A percentile compares a stretch with the other conserved stretches of the same genome.
phyloP scores from a whole-genome alignment of 64 coral and sea anemone genomes.

The Stichodactyla mertensii region DNA sequence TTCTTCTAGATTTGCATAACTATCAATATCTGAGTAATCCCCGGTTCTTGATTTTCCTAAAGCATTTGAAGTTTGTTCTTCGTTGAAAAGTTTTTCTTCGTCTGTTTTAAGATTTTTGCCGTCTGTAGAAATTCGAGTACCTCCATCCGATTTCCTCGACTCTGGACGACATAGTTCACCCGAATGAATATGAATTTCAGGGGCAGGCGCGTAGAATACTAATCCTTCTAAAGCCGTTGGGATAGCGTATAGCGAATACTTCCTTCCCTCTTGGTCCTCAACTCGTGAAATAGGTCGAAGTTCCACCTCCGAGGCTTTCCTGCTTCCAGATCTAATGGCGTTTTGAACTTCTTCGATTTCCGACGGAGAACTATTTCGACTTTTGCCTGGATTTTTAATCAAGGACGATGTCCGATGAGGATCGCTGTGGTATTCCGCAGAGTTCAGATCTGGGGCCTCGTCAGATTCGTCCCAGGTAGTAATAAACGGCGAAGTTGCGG shows the following conservation, averaged over 20 bases:
- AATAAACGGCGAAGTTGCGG: conserved; percentile 43
- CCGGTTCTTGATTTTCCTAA: too few species aligned
- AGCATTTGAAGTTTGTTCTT: too few species aligned
- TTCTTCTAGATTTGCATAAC: background rate
- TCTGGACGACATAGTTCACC: background rate
- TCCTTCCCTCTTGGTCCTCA: background rate
- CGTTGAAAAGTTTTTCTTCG: background rate
- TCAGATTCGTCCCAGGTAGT: conserved; percentile 12
- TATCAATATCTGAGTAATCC: background rate
- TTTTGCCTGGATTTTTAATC: background rate
- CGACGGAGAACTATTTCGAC: background rate
- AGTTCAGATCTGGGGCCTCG: background rate
- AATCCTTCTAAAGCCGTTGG: conserved; percentile 12
- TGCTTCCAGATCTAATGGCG: background rate
- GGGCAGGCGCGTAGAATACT: conserved; percentile 6
- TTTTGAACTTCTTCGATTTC: background rate
- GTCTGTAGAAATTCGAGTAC: background rate
- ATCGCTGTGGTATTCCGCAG: background rate
- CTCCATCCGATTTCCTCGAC: background rate
- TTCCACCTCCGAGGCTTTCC: conserved; percentile 6
- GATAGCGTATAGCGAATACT: conserved; percentile 23
- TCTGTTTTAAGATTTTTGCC: background rate
- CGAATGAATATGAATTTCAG: background rate
- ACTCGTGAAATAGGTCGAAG: conserved; percentile 8
- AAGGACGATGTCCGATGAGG: background rate